These are phyloP conservation scores for Clinocottus analis DNA, from an alignment of 2,113 vertebrate species.

Conservation along the genomic window DNA sequence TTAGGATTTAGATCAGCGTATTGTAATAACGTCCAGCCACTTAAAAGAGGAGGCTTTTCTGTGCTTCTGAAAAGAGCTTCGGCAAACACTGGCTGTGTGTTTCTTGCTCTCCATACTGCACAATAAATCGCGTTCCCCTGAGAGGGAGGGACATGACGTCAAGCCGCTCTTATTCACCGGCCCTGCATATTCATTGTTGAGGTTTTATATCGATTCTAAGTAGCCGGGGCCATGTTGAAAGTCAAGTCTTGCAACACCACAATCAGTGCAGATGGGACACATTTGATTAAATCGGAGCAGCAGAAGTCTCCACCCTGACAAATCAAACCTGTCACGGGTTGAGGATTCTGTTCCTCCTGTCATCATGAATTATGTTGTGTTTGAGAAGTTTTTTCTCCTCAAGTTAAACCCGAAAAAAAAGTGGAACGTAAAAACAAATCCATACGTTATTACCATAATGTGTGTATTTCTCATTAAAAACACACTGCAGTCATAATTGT, in stretches of 20 bases:
- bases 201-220: slow-evolving; percentile 49
- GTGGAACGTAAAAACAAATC: not conserved
- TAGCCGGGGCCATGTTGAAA: slow-evolving; percentile 26
- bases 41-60: slow-evolving; percentile 47
- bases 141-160: slow-evolving; percentile 71
- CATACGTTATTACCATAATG: not conserved
- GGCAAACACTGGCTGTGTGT: slow-evolving; percentile 48
- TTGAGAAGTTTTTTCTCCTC: not conserved
- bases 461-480: not conserved
- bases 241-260: slow-evolving; percentile 8
- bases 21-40: slow-evolving; percentile 38
- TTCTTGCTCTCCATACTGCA: slow-evolving; percentile 59
- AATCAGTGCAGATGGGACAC: slow-evolving; percentile 11
- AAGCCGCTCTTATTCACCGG: slow-evolving; percentile 61
- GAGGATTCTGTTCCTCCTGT: not conserved
- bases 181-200: slow-evolving; percentile 66
- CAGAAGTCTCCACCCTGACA: slow-evolving; percentile 16
- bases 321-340: slow-evolving; percentile 16
- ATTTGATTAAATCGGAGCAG: slow-evolving; percentile 13
- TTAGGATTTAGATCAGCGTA: slow-evolving; percentile 51
- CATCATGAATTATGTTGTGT: not conserved
- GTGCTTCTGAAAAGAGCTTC: slow-evolving; percentile 51
- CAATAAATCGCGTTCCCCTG: slow-evolving; percentile 68
- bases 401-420: not conserved
- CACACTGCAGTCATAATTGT: not conserved